phyloP scores from a whole-genome alignment of 2,888 invertebrate genomes.

The Agrochola macilenta region DNA sequence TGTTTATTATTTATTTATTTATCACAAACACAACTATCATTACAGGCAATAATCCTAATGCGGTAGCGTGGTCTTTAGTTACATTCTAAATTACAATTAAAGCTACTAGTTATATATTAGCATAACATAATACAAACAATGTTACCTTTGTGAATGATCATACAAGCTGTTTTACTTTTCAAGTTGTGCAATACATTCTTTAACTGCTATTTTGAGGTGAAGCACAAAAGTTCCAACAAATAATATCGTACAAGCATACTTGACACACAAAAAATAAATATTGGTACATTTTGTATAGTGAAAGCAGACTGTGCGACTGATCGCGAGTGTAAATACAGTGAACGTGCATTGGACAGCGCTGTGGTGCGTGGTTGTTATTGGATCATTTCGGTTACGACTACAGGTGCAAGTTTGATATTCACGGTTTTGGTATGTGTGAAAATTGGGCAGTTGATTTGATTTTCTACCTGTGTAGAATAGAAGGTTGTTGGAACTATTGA shows the following conservation, averaged over 20 bases:
- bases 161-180: background rate
- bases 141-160: too few species aligned
- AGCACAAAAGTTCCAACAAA: background rate
- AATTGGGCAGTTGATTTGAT: background rate
- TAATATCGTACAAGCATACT: slow-evolving; percentile 55
- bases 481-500: background rate
- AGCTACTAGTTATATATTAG: too few species aligned
- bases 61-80: too few species aligned
- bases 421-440: slow-evolving; percentile 39
- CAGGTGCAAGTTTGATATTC: slow-evolving; percentile 21
- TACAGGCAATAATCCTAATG: too few species aligned
- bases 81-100: too few species aligned
- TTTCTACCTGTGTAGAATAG: background rate
- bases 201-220: background rate
- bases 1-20: too few species aligned
- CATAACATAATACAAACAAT: too few species aligned
- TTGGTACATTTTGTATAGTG: slow-evolving; percentile 54
- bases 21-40: too few species aligned
- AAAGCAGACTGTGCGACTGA: slow-evolving; percentile 27
- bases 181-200: background rate
- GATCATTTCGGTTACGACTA: slow-evolving; percentile 53
- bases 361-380: slow-evolving; percentile 51
- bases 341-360: slow-evolving; percentile 40
- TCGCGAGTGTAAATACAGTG: slow-evolving; percentile 56
- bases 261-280: slow-evolving; percentile 20